Evolutionary conservation across 2,113 vertebrate genomes (phyloP), one percentile per base, ranked within the genome.

Genomic region (Saccopteryx leptura): DNA sequence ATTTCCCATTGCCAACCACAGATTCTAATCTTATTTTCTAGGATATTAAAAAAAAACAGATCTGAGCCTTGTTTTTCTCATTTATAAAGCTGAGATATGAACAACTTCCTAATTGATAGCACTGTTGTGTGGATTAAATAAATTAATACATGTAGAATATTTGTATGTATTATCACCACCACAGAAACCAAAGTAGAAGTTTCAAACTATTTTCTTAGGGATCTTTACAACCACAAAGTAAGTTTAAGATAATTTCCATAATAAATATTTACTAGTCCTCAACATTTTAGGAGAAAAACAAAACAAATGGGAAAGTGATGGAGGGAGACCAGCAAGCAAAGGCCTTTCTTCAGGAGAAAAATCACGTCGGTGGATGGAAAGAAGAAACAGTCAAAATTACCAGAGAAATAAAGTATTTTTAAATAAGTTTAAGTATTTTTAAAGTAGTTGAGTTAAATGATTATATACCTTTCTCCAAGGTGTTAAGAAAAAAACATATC

Each of bases 221-320:
- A 28, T 26, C 28, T 83, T 65, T 72, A 68, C 56, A 80, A 88
- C 11, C 75, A 83, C 23, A 83, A 75, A 75, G 11, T 52, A 46
- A 92, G 24, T 93, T 54, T 89, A 71, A 60, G 33, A 88, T 80
- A 48, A 86, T 82, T 68, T 80, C 79, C 19, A 19, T 58, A 52
- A 81, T 33, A 78, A 91, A n/a, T 23, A 84, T 23, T 63, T 84
- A 76, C 6, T 68, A 23, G 8, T 84, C 65, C 63, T 75, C 48
- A 75, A n/a, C 24, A 85, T 72, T 87, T 95, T 68, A 54, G 18
- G 11, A 80, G 31, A 88, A 83, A 96, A 21, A 87, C 7, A n/a
- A 54, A 96, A 61, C 7, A 65, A 31, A 39, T 1, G 31, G 28
- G 7, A 86, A 79, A 52, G 50, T 58, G 28, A 74, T 13, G 5